Conservation (phyloP, 1,140 invertebrate species). For the Homalodisca vitripennis region DNA sequence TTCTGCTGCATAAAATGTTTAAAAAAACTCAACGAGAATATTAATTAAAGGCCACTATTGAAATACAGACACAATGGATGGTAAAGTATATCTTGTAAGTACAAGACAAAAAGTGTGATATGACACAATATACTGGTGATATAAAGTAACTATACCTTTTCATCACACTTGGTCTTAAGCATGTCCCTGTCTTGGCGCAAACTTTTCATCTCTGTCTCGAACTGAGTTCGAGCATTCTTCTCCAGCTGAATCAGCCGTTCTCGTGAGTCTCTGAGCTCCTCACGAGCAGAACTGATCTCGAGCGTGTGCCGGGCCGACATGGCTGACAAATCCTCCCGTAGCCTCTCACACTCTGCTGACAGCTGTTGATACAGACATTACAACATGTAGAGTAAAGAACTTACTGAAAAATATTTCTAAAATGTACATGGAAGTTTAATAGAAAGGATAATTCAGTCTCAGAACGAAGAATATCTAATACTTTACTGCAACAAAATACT, state of each 20-base stretch:
- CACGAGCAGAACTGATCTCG: neutral
- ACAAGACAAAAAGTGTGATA: no score
- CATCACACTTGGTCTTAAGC: slow-evolving; percentile 17
- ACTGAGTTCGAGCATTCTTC: neutral
- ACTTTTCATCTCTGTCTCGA: slow-evolving; percentile 8
- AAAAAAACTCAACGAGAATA: neutral
- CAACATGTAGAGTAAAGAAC: no score
- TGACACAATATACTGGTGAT: no score
- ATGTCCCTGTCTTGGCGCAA: neutral
- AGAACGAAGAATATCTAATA: no score
- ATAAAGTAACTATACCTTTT: slow-evolving; percentile 17
- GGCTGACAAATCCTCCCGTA: neutral
- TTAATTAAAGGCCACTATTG: neutral
- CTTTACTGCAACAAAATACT: no score
- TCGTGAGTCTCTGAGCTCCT: neutral
- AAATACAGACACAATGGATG: neutral
- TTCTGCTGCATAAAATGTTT: neutral
- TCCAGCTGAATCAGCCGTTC: neutral
- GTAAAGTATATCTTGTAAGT: neutral
- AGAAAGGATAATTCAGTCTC: no score
- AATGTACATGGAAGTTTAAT: no score
- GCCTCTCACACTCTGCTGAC: slow-evolving; percentile 1
- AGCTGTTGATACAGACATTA: no score
- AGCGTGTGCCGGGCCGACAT: slow-evolving; percentile 2
- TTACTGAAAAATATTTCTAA: no score